Evolutionary conservation across 2,113 vertebrate species (phyloP).

Genomic region (Nannospalax galili): DNA sequence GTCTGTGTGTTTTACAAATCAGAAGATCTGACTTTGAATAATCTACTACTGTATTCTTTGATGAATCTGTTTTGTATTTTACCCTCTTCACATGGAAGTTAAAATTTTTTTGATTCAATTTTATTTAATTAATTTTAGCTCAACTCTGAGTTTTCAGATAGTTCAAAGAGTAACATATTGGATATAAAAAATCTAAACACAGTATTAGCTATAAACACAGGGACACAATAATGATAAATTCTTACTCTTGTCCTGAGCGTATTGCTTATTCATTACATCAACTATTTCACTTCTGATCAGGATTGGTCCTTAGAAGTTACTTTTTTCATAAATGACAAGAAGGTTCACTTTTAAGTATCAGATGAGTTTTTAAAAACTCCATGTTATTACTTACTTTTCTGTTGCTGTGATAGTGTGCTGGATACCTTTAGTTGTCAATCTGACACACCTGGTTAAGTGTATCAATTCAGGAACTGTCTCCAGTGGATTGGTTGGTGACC

Average conservation of each 20-base stretch:
- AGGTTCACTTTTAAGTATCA: neutral
- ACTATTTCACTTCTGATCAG: neutral
- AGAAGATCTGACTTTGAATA: neutral
- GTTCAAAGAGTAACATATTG: neutral
- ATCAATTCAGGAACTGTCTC: no score
- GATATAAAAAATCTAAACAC: neutral
- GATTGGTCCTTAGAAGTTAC: no score
- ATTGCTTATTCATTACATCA: neutral
- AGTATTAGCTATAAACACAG: neutral
- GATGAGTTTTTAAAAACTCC: neutral
- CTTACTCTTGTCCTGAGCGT: neutral
- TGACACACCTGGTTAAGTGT: no score
- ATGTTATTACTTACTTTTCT: no score
- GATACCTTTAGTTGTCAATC: no score
- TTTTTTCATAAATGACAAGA: slow-evolving; percentile 19
- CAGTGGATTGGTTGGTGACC: no score
- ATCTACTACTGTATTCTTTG: neutral
- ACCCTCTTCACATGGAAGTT: neutral
- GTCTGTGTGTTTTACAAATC: no score
- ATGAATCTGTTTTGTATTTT: neutral
- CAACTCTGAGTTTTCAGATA: neutral
- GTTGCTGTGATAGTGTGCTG: no score
- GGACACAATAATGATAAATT: neutral
- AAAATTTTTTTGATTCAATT: neutral
- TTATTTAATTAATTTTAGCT: slow-evolving; percentile 39